Conservation (phyloP, 2,888 invertebrate genomes). For the Tuberolachnus salignus region DNA sequence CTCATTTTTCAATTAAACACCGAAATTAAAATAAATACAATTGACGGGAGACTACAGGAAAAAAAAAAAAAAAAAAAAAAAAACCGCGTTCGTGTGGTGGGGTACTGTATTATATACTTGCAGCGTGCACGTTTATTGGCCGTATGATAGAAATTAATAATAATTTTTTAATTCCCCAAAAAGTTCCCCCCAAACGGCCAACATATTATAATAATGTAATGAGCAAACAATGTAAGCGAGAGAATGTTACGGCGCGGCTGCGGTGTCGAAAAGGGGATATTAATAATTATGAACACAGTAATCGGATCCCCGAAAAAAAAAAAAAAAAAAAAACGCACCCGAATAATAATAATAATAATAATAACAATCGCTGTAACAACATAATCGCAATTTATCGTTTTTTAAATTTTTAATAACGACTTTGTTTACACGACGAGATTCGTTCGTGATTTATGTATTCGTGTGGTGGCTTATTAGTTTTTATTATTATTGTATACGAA, state of each 20-base stretch:
- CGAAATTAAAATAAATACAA: too few relatives aligned
- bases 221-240: background rate
- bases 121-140: too few relatives aligned
- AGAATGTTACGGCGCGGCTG: background rate
- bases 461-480: background rate
- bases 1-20: too few relatives aligned
- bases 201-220: too few relatives aligned
- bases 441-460: background rate
- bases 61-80: too few relatives aligned
- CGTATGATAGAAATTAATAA: constrained; percentile 3
- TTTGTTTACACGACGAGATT: background rate
- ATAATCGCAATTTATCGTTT: constrained; percentile 35
- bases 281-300: constrained; percentile 3
- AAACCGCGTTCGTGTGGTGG: too few relatives aligned
- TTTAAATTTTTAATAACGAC: constrained; percentile 31
- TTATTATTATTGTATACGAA: background rate
- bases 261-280: background rate
- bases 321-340: constrained; percentile 4
- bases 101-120: too few relatives aligned
- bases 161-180: background rate
- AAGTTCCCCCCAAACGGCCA: background rate
- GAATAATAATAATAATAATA: background rate
- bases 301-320: constrained; percentile 1
- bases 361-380: background rate
- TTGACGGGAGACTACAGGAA: too few relatives aligned